These are phyloP conservation scores for Pleuronectes platessa DNA, from an alignment of 2,113 vertebrate species.

Conservation along the genomic window DNA sequence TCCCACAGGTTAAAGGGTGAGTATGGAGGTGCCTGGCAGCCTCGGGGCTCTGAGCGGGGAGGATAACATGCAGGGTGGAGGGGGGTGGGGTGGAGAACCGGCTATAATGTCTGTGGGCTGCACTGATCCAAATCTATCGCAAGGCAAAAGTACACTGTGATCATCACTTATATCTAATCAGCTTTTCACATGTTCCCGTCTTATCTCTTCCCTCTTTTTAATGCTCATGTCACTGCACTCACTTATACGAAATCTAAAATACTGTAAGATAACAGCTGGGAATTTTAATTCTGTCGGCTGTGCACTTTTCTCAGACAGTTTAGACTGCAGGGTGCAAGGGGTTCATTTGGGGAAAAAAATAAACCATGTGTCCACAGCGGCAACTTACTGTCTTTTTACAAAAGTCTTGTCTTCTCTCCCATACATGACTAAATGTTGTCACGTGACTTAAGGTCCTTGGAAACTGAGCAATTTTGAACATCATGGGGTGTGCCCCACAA, in stretches of 20 bases:
- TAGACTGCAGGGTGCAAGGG: neutral
- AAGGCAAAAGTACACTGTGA: neutral
- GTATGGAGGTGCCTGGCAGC: constrained; percentile 12
- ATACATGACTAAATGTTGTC: neutral
- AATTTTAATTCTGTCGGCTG: neutral
- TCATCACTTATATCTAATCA: constrained; percentile 6
- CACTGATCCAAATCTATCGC: neutral
- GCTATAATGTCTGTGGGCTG: neutral
- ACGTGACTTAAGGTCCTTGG: neutral
- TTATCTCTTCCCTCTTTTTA: neutral
- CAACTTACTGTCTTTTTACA: neutral
- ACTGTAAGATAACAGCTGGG: neutral
- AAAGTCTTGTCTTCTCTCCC: neutral
- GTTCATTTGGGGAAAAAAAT: neutral
- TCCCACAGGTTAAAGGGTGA: constrained; percentile 54
- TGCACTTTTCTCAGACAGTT: neutral
- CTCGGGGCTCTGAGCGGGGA: neutral
- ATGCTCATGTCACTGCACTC: neutral
- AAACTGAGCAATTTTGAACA: neutral
- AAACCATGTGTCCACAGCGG: neutral
- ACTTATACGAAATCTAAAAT: neutral
- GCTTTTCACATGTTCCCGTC: neutral
- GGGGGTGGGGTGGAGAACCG: neutral
- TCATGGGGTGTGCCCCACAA: no score
- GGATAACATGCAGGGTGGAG: neutral